phyloP scores from a whole-genome alignment of 1,140 invertebrate species.

The Drosophila oshimai region DNA sequence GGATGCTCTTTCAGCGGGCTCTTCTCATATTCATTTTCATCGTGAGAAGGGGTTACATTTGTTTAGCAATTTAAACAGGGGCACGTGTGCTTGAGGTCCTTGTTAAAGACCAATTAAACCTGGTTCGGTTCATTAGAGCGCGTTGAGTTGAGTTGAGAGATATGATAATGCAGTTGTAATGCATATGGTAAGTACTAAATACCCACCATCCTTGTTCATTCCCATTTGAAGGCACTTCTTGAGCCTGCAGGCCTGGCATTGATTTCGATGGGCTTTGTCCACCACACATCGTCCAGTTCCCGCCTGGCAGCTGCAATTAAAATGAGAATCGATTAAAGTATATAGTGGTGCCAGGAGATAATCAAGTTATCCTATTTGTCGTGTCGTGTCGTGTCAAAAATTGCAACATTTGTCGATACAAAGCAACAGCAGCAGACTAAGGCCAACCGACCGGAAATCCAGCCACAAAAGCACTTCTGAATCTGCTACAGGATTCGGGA shows the following conservation, averaged over 20 bases:
- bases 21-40: neutral
- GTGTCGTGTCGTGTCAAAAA: conserved; percentile 61
- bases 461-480: conserved; percentile 53
- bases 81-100: conserved; percentile 66
- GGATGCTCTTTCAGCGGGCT: conserved; percentile 21
- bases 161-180: conserved; percentile 30
- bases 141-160: neutral
- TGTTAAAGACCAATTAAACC: conserved; percentile 74
- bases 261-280: conserved; percentile 99
- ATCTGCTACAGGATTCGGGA: conserved; percentile 15
- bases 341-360: conserved; percentile 35
- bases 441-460: conserved; percentile 46
- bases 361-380: conserved; percentile 55
- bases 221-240: conserved; percentile 99
- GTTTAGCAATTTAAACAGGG: conserved; percentile 6
- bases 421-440: conserved; percentile 2
- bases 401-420: conserved; percentile 77
- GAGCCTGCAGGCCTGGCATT: conserved; percentile 98
- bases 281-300: conserved; percentile 97
- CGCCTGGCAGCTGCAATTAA: conserved; percentile 94
- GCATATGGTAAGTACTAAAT: too few species aligned
- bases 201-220: conserved; percentile 99
- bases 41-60: conserved; percentile 54
- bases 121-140: conserved; percentile 70
- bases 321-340: conserved; percentile 40